These are phyloP conservation scores for Pachypanchax playfairii DNA, from an alignment of 2,113 vertebrate species.

Conservation along the genomic window DNA sequence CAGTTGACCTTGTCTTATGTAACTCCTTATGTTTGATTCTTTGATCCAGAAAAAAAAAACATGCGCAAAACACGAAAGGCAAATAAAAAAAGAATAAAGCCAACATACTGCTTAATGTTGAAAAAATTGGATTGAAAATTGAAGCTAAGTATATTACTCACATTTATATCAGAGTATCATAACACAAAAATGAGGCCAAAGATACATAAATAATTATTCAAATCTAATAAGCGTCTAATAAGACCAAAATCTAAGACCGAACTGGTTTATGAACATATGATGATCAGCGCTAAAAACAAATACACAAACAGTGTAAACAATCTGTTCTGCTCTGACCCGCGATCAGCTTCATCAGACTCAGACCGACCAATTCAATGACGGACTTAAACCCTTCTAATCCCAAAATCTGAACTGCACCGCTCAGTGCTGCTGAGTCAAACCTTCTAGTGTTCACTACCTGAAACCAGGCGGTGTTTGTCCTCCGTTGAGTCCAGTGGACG, in stretches of 20 bases:
- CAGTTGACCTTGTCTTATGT: conserved; percentile 2
- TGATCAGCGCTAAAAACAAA: conserved; percentile 14
- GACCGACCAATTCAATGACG: conserved; percentile 47
- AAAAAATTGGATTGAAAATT: too few species aligned
- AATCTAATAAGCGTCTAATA: too few species aligned
- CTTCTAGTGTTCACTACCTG: conserved; percentile 55
- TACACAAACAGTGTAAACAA: conserved; percentile 33
- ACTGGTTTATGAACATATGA: neutral
- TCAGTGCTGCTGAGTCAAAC: conserved; percentile 33
- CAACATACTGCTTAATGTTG: neutral
- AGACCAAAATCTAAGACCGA: neutral
- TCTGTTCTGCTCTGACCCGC: conserved; percentile 5
- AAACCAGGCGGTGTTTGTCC: conserved; percentile 35
- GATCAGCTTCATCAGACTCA: conserved; percentile 43
- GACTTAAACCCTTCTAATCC: conserved; percentile 54
- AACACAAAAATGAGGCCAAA: neutral
- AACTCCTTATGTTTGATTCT: conserved; percentile 16
- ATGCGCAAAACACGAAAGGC: neutral
- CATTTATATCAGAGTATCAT: neutral
- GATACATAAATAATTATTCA: too few species aligned
- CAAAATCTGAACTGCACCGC: conserved; percentile 34
- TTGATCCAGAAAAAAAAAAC: conserved; percentile 13
- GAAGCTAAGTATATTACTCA: too few species aligned
- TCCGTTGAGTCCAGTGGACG: conserved; percentile 20
- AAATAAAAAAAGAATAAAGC: neutral